Evolutionary conservation across 2,888 invertebrate genomes (phyloP).

Genomic region (Limnephilus marmoratus): DNA sequence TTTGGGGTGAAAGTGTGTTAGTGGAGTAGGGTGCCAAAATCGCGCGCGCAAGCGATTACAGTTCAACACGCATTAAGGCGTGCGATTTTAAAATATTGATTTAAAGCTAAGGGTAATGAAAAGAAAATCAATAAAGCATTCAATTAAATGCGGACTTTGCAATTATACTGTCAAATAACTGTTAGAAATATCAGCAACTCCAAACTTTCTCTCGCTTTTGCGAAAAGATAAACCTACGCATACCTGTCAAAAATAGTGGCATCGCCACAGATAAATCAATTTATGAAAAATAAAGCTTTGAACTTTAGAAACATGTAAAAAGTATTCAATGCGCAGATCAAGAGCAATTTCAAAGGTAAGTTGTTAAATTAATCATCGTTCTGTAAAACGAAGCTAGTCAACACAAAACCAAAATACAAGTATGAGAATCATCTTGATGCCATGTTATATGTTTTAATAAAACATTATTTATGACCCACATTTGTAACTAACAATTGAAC

Average conservation of each 20-base stretch:
- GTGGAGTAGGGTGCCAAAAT: not conserved
- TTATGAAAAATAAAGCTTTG: not conserved
- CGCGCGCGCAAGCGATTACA: not conserved
- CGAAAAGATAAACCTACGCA: not conserved
- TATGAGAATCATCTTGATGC: too few species aligned
- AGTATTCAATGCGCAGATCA: not conserved
- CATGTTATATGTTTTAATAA: too few species aligned
- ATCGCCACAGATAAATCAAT: not conserved
- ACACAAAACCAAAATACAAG: too few species aligned
- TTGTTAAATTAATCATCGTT: too few species aligned
- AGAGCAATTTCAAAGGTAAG: too few species aligned
- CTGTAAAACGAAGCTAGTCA: too few species aligned
- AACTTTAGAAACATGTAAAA: not conserved
- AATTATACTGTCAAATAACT: not conserved
- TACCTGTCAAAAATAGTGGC: not conserved
- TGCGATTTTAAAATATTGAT: not conserved
- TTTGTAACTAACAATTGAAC: too few species aligned
- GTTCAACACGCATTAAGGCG: constrained; percentile 2
- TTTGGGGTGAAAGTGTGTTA: not conserved
- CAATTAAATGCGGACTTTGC: not conserved
- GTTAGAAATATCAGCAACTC: not conserved
- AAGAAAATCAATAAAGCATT: not conserved
- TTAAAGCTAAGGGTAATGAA: not conserved
- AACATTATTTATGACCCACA: too few species aligned
- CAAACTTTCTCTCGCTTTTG: not conserved